Evolutionary conservation across 2,888 invertebrate genomes (phyloP).

Genomic region (Drosophila formosana): DNA sequence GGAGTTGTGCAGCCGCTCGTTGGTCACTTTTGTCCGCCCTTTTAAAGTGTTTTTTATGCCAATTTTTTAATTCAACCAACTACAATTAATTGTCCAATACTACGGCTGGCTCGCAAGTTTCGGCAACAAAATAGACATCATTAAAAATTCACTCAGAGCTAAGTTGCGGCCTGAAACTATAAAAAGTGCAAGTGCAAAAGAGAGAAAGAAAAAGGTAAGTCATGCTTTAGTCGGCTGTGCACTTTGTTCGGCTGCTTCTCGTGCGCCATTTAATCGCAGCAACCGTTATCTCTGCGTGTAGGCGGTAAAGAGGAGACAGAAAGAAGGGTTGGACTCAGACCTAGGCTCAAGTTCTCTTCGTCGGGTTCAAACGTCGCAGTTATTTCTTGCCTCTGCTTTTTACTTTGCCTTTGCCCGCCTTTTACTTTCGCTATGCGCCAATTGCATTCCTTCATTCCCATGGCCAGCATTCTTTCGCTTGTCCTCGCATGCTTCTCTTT

Average conservation of each 20-base stretch:
- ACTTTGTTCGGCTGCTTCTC: conserved; percentile 40
- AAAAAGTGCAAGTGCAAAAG: conserved; percentile 11
- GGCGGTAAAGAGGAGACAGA: conserved; percentile 22
- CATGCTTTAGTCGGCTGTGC: conserved; percentile 51
- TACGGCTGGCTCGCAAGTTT: conserved; percentile 31
- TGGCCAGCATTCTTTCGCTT: conserved; percentile 12
- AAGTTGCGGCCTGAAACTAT: neutral
- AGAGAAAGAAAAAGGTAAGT: conserved; percentile 67
- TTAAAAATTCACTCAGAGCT: too few species aligned
- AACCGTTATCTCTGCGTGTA: conserved; percentile 65
- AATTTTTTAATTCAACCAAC: conserved; percentile 9
- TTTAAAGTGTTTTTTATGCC: conserved; percentile 1
- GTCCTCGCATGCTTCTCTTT: conserved; percentile 10
- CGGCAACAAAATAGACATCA: neutral
- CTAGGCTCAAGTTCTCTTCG: conserved; percentile 18
- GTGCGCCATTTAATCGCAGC: conserved; percentile 63
- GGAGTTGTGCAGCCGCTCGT: conserved; percentile 67
- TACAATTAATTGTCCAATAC: neutral
- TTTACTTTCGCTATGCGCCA: conserved; percentile 33
- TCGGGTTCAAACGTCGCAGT: conserved; percentile 59
- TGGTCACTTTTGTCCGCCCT: conserved; percentile 20
- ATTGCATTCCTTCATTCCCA: conserved; percentile 21
- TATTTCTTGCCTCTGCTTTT: conserved; percentile 36
- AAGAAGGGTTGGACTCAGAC: conserved; percentile 1
- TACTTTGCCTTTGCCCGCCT: conserved; percentile 32